Conservation (phyloP, 2,113 vertebrate genomes). For the Agapornis roseicollis region DNA sequence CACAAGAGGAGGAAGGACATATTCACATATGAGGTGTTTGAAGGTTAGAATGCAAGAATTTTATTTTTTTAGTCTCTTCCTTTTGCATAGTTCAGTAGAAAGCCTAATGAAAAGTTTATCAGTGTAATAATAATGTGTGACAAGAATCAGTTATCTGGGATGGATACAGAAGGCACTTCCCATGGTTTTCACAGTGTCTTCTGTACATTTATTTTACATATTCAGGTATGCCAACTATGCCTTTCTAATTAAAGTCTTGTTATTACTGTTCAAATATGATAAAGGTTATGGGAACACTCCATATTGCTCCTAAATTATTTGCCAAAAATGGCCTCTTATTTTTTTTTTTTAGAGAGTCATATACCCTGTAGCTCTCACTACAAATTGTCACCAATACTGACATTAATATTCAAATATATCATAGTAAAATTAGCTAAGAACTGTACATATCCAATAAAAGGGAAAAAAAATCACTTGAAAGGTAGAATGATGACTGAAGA, state of each 20-base stretch:
- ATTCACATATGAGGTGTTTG: not conserved
- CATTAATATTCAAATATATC: not conserved
- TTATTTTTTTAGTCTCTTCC: not conserved
- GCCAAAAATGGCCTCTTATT: not conserved
- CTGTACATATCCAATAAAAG: not conserved
- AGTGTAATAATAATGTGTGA: not conserved
- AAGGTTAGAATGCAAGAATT: not conserved
- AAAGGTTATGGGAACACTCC: not conserved
- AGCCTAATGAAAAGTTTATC: not conserved
- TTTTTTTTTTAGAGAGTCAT: not conserved
- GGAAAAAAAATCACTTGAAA: not conserved
- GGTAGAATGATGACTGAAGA: not conserved
- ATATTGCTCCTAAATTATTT: rapidly evolving
- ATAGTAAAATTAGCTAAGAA: not conserved
- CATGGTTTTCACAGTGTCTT: not conserved
- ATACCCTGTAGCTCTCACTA: not conserved
- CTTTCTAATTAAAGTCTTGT: not conserved
- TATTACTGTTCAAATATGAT: not conserved
- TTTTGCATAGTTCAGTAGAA: not conserved
- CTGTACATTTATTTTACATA: not conserved
- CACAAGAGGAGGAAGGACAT: not conserved
- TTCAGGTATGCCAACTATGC: not conserved
- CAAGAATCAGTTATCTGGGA: not conserved
- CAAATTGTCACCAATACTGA: not conserved
- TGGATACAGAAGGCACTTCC: not conserved